phyloP scores from a whole-genome alignment of 2,888 invertebrate genomes.

The Syritta pipiens region DNA sequence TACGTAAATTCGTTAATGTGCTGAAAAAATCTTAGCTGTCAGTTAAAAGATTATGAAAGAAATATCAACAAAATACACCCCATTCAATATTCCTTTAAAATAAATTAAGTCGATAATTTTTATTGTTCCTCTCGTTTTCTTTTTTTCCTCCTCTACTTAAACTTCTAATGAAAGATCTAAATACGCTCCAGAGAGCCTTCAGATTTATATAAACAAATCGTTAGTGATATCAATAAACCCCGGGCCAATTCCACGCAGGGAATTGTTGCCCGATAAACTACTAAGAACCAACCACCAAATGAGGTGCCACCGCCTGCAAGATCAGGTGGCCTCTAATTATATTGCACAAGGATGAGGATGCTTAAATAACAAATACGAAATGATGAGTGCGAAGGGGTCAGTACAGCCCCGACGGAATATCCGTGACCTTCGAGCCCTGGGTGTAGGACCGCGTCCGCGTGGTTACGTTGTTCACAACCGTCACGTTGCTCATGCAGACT shows the following conservation, averaged over 20 bases:
- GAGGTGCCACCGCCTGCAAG: neutral
- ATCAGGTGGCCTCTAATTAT: constrained; percentile 30
- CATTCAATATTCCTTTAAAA: too few species aligned
- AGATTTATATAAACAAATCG: too few species aligned
- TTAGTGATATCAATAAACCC: too few species aligned
- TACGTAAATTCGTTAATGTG: too few species aligned
- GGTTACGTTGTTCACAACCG: constrained; percentile 83
- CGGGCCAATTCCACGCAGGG: neutral
- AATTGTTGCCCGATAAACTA: neutral
- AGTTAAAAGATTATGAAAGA: too few species aligned
- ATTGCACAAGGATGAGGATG: constrained; percentile 62
- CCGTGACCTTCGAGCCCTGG: constrained; percentile 83
- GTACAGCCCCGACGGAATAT: constrained; percentile 87
- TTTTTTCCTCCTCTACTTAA: too few species aligned
- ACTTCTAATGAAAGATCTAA: constrained; percentile 22
- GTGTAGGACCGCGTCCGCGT: constrained; percentile 78
- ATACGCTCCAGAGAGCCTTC: constrained; percentile 1
- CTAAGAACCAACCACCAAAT: constrained; percentile 51
- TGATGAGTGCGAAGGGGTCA: constrained; percentile 74
- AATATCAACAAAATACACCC: too few species aligned
- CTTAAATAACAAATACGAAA: constrained; percentile 8
- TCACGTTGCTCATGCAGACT: constrained; percentile 49
- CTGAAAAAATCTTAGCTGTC: too few species aligned
- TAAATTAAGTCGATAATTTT: too few species aligned
- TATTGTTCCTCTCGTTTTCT: too few species aligned